phyloP scores from a whole-genome alignment of 2,888 invertebrate genomes.

The Agonopterix arenella region DNA sequence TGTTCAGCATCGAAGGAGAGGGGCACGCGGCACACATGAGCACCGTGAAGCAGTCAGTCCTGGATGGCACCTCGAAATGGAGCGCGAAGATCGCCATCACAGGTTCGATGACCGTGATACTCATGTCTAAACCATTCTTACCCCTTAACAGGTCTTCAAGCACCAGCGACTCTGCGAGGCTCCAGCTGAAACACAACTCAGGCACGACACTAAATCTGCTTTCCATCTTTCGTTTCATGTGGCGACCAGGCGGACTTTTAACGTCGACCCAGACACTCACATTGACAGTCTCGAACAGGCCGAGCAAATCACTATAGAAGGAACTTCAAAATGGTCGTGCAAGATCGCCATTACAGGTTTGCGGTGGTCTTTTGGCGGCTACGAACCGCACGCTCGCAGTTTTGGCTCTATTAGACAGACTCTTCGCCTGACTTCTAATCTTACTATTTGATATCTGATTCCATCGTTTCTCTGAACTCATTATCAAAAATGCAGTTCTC shows the following conservation, averaged over 20 bases:
- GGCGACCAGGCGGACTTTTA: conserved; percentile 93
- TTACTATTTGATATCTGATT: conserved; percentile 63
- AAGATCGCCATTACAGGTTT: conserved; percentile 99
- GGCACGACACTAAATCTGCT: conserved; percentile 55
- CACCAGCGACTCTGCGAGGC: conserved; percentile 18
- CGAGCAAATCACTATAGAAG: conserved; percentile 98
- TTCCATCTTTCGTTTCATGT: conserved; percentile 73
- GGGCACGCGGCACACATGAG: conserved; percentile 97
- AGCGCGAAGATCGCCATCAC: conserved; percentile 99
- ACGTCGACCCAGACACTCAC: conserved; percentile 98
- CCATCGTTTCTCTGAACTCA: background rate
- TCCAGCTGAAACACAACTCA: conserved; percentile 37
- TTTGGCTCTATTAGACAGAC: conserved; percentile 72
- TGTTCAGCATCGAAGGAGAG: conserved; percentile 96
- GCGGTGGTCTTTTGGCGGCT: conserved; percentile 76
- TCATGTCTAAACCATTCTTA: conserved; percentile 14
- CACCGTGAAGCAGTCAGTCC: conserved; percentile 98
- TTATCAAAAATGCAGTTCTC: background rate
- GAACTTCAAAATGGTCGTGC: conserved; percentile 99
- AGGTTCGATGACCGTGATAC: conserved; percentile 86
- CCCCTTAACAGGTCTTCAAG: conserved; percentile 17
- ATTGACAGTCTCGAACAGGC: conserved; percentile 98
- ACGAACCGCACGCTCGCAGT: conserved; percentile 72
- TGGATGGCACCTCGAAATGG: conserved; percentile 99
- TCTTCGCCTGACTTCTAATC: conserved; percentile 68